Evolutionary conservation across 2,888 invertebrate genomes (phyloP).

Genomic region (Sphinx pinastri): DNA sequence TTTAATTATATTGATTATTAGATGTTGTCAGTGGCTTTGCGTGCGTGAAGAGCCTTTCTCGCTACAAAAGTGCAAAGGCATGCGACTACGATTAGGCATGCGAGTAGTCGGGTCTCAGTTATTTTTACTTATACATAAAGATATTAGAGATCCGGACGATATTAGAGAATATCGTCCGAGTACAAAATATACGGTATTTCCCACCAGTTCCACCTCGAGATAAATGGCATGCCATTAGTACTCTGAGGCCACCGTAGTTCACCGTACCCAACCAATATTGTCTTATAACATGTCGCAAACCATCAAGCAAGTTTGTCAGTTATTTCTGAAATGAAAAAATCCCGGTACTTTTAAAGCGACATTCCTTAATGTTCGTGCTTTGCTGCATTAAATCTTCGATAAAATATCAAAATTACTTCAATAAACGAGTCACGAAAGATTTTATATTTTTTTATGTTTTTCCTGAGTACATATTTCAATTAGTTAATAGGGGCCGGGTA

Average conservation of each 20-base stretch:
- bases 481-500: background rate
- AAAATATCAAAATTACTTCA: conserved; percentile 24
- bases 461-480: background rate
- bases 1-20: no score
- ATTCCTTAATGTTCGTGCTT: conserved; percentile 28
- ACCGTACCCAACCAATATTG: background rate
- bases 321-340: background rate
- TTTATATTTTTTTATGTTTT: background rate
- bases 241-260: background rate
- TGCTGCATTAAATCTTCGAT: conserved; percentile 30
- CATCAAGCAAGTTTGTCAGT: conserved; percentile 4
- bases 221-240: background rate
- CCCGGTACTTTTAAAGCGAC: background rate
- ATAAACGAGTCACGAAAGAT: conserved; percentile 16
- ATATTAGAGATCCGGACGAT: no score
- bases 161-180: no score
- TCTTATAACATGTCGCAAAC: conserved; percentile 1
- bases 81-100: no score
- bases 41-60: no score
- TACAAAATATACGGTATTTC: no score
- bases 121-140: no score
- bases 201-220: background rate
- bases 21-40: no score
- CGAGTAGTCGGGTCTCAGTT: no score
- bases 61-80: no score